Base-by-base conservation (phyloP, 2,113 vertebrate genomes). In the Dromas ardeola region DNA sequence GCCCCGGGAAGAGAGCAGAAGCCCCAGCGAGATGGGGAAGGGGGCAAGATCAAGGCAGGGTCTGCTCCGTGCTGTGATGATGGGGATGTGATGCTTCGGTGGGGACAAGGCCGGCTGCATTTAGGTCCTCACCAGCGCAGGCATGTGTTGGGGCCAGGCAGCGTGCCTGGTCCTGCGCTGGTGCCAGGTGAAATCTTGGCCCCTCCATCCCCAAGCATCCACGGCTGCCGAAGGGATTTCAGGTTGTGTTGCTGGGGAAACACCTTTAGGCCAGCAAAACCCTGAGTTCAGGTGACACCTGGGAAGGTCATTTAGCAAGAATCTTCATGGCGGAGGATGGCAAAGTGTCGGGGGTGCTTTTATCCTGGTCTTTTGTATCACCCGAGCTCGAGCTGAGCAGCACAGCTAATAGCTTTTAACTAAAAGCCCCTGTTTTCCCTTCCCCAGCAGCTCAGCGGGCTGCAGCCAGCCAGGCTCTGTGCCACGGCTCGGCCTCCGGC, bases 61-160 rank as follows among this genome's bases (percentile, higher is more conserved):
- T 7, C n/a, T 45, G n/a, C 32, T 62, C 32, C 1, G 1, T 53
- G 30, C 47, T 0, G 0, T 47, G 36, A 2, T 2, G 1, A 9
- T 26, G 32, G 47, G n/a, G 62, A 53, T 17, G 23, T 42, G 66
- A 43, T 2, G 3, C 16, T 56, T 8, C 13, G 49, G 83, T 2
- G 9, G 27, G 36, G 34, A 66, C 42, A 15, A 50, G 62, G 29
- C 32, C 25, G 45, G 50, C 36, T 45, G 45, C 55, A 5, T 15
- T 29, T 11, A 61, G 13, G 22, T 55, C 21, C 43, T 80, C 67
- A 59, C 4, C 47, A 34, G 61, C 3, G 47, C 21, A n/a, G 59
- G 45, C 45, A 59, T 0, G 0, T 16, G 34, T 2, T 3, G 5
- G 66, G 22, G 34, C 36, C 30, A 61, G 29, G 34, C 34, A 76